These are phyloP conservation scores for Leptopilina boulardi DNA, from an alignment of 1,140 invertebrate species.

Conservation along the genomic window DNA sequence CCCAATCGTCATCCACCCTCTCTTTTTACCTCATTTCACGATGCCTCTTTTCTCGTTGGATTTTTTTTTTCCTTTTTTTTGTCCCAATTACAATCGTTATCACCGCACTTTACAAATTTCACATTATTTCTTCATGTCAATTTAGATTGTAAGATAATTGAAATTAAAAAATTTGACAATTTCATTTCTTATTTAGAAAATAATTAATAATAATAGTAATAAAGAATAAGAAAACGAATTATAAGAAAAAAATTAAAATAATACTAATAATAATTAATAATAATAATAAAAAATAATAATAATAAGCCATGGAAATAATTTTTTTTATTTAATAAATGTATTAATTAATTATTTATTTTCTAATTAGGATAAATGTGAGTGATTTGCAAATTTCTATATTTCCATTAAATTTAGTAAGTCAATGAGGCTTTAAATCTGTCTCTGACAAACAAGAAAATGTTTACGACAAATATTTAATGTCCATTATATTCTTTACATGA, in stretches of 20 bases:
- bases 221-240: no score
- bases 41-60: not conserved
- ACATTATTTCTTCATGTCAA: not conserved
- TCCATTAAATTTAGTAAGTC: not conserved
- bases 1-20: conserved; percentile 38
- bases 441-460: not conserved
- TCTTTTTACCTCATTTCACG: not conserved
- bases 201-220: no score
- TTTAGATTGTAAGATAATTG: not conserved
- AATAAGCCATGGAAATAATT: no score
- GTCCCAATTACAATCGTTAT: not conserved
- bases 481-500: conserved; percentile 15
- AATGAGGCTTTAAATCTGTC: conserved; percentile 8
- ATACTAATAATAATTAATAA: no score
- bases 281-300: no score
- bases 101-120: not conserved
- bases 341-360: not conserved
- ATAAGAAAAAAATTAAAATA: no score
- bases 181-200: no score
- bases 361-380: not conserved
- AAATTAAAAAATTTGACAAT: no score
- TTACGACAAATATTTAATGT: conserved; percentile 25
- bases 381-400: no score
- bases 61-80: no score
- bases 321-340: no score